Percentiles rank a stretch among this genome's conserved stretches.
These are phyloP conservation scores for Morone saxatilis DNA, from an alignment of 2,113 vertebrate species.

Conservation along the genomic window DNA sequence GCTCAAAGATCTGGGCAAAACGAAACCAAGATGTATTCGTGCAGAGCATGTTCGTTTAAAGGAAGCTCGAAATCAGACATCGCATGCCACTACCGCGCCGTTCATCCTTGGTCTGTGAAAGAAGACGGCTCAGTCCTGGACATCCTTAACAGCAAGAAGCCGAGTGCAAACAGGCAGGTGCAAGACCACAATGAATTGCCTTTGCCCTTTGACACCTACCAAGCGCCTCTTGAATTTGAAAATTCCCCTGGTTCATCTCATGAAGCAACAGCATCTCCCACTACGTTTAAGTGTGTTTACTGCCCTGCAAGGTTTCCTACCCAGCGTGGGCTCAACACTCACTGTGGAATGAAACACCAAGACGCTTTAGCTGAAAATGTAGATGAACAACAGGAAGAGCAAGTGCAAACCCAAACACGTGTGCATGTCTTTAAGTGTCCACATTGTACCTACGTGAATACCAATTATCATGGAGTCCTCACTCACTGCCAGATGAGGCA, in stretches of 20 bases:
- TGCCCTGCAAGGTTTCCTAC: slow-evolving; percentile 87
- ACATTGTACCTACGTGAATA: slow-evolving; percentile 91
- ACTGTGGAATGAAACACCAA: slow-evolving; percentile 90
- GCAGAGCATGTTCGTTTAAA: slow-evolving; percentile 90
- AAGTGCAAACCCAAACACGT: background rate
- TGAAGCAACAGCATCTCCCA: slow-evolving; percentile 80
- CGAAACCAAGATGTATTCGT: slow-evolving; percentile 85
- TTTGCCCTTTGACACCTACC: slow-evolving; percentile 50
- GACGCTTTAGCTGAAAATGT: slow-evolving; percentile 71
- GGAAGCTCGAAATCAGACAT: slow-evolving; percentile 87
- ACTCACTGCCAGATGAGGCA: slow-evolving; percentile 93
- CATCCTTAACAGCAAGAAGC: slow-evolving; percentile 85
- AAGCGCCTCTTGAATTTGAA: slow-evolving; percentile 80
- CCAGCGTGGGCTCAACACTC: slow-evolving; percentile 85
- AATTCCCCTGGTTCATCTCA: slow-evolving; percentile 75
- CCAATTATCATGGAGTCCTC: slow-evolving; percentile 87
- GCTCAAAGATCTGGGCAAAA: slow-evolving; percentile 68
- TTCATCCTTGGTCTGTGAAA: slow-evolving; percentile 90
- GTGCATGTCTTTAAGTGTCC: slow-evolving; percentile 87
- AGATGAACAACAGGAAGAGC: slow-evolving; percentile 81
- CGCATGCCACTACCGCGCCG: slow-evolving; percentile 87
- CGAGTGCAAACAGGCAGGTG: slow-evolving; percentile 57
- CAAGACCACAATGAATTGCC: slow-evolving; percentile 67
- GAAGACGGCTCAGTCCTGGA: slow-evolving; percentile 88
- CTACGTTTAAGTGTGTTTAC: slow-evolving; percentile 82